phyloP scores from a whole-genome alignment of 2,888 invertebrate genomes.

The Mimas tiliae region DNA sequence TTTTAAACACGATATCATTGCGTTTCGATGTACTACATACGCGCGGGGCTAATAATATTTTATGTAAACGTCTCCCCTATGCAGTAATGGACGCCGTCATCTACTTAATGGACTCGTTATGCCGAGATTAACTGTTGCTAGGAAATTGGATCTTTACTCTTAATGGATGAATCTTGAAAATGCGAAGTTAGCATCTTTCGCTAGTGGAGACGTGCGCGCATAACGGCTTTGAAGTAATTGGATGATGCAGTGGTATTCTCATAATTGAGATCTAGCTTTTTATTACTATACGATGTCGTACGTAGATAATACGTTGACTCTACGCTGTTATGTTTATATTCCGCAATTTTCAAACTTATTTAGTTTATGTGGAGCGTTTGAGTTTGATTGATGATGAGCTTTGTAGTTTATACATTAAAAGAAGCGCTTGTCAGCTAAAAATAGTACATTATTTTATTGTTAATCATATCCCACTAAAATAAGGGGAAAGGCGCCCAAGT shows the following conservation, averaged over 20 bases:
- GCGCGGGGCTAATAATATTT: constrained; percentile 36
- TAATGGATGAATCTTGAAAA: constrained; percentile 58
- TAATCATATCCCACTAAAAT: too few species aligned
- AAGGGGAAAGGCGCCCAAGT: too few species aligned
- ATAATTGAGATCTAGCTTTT: constrained; percentile 33
- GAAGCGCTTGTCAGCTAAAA: background rate
- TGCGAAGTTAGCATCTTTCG: constrained; percentile 47
- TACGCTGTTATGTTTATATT: background rate
- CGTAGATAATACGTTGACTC: background rate
- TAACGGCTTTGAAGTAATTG: constrained; percentile 48
- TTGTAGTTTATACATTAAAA: background rate
- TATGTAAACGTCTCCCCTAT: constrained; percentile 37
- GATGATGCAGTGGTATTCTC: constrained; percentile 44
- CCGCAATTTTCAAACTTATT: background rate
- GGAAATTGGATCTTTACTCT: constrained; percentile 55
- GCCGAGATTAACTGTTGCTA: constrained; percentile 56
- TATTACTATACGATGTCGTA: constrained; percentile 23
- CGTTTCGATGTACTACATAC: constrained; percentile 18
- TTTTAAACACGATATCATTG: constrained; percentile 27
- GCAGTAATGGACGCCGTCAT: constrained; percentile 39
- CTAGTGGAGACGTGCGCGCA: constrained; percentile 35
- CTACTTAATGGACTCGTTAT: constrained; percentile 52
- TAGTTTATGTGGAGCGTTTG: background rate
- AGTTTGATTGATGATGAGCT: background rate
- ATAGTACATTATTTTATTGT: too few species aligned